These are phyloP conservation scores for Drosophila paramelanica DNA, from an alignment of 2,888 invertebrate species.

Conservation along the genomic window DNA sequence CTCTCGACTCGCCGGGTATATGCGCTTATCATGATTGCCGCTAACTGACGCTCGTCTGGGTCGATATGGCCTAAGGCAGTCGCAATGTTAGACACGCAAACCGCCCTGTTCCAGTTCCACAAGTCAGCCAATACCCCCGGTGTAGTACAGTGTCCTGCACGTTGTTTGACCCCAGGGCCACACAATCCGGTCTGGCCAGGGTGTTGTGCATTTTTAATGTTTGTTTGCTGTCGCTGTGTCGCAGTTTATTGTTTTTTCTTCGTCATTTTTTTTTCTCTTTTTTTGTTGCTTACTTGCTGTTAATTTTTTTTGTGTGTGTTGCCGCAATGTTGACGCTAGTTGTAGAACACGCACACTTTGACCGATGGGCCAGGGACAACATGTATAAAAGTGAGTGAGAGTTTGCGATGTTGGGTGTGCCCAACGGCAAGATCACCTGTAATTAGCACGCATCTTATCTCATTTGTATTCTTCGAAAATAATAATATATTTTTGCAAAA, in stretches of 20 bases:
- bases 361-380: slow-evolving; percentile 42
- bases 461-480: too few relatives aligned
- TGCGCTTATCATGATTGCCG: slow-evolving; percentile 52
- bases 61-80: slow-evolving; percentile 61
- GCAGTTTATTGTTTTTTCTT: slow-evolving; percentile 53
- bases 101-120: slow-evolving; percentile 9
- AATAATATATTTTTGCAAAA: too few relatives aligned
- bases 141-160: slow-evolving; percentile 21
- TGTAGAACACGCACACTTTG: slow-evolving; percentile 66
- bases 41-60: slow-evolving; percentile 48
- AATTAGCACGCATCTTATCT: too few relatives aligned
- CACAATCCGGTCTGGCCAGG: slow-evolving; percentile 40
- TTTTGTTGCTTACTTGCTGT: slow-evolving; percentile 27
- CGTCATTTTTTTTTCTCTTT: slow-evolving; percentile 1
- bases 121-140: not conserved
- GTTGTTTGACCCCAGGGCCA: slow-evolving; percentile 31
- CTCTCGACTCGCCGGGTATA: too few relatives aligned
- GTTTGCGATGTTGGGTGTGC: not conserved
- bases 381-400: slow-evolving; percentile 18
- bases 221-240: slow-evolving; percentile 76
- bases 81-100: slow-evolving; percentile 62
- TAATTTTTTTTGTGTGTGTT: slow-evolving; percentile 29
- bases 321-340: slow-evolving; percentile 61
- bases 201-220: slow-evolving; percentile 66
- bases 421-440: slow-evolving; percentile 6